Conservation (phyloP, 1,140 invertebrate genomes). For the Megalonaias nervosa region DNA sequence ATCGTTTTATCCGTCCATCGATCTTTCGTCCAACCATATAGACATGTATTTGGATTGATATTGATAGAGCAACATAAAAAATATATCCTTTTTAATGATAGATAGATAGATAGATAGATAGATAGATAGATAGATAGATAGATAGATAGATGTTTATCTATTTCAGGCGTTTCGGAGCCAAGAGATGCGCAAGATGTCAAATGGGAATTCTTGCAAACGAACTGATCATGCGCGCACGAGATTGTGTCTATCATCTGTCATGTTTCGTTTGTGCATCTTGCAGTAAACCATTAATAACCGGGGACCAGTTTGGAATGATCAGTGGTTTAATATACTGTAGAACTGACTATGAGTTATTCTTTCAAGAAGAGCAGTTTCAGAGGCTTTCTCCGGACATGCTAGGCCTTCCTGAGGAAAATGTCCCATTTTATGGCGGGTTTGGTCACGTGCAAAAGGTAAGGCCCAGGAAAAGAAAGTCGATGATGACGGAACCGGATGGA, state of each 20-base stretch:
- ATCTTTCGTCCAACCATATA: too few species aligned
- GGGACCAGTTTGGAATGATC: slow-evolving; percentile 87
- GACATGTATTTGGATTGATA: too few species aligned
- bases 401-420: slow-evolving; percentile 45
- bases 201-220: slow-evolving; percentile 88
- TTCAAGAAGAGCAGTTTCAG: slow-evolving; percentile 56
- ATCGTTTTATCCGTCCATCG: too few species aligned
- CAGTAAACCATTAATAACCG: slow-evolving; percentile 76
- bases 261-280: slow-evolving; percentile 76
- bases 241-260: slow-evolving; percentile 72
- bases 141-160: slow-evolving; percentile 5
- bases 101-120: too few species aligned
- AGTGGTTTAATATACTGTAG: slow-evolving; percentile 73
- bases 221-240: slow-evolving; percentile 74
- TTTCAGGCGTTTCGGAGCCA: slow-evolving; percentile 72
- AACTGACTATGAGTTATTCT: slow-evolving; percentile 70
- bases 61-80: too few species aligned
- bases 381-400: slow-evolving; percentile 46
- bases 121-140: not conserved
- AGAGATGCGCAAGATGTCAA: slow-evolving; percentile 87
- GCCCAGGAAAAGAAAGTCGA: slow-evolving; percentile 83
- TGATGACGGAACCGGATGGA: slow-evolving; percentile 29
- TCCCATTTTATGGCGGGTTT: slow-evolving; percentile 80
- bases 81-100: too few species aligned
- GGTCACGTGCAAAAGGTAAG: slow-evolving; percentile 84